A percentile compares a stretch with the other conserved stretches of the same genome.
Conservation (phyloP, 1,140 invertebrate species). For the Lepidurus couesii region DNA sequence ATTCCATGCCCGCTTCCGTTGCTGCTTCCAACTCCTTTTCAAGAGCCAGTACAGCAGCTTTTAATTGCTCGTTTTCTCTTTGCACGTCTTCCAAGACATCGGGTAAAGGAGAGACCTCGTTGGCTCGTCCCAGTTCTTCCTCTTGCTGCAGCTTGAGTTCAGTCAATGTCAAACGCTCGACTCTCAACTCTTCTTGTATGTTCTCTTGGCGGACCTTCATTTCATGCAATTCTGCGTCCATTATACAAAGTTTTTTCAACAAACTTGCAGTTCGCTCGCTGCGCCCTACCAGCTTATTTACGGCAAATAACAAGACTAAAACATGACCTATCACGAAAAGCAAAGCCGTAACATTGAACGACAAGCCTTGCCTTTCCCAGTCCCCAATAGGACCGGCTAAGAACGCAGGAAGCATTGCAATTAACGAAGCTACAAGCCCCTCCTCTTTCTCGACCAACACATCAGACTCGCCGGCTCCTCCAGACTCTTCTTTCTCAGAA, state of each 20-base stretch:
- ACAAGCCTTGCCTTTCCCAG: not conserved
- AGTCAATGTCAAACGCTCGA: not conserved
- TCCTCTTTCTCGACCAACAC: not conserved
- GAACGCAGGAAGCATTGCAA: not conserved
- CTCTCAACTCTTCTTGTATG: not conserved
- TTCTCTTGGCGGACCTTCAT: not conserved
- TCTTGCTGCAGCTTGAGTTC: not conserved
- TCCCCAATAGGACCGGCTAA: not conserved
- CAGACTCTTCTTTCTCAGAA: not conserved
- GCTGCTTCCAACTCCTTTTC: slow-evolving; percentile 46
- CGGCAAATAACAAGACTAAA: not conserved
- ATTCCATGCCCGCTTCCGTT: slow-evolving; percentile 45
- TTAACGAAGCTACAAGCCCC: not conserved
- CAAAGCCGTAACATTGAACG: not conserved
- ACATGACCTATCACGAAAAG: not conserved
- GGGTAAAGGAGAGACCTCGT: not conserved
- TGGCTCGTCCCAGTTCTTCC: not conserved
- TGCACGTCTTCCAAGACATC: not conserved
- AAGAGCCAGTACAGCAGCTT: slow-evolving; percentile 43
- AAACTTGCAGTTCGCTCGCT: not conserved
- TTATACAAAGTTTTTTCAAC: not conserved
- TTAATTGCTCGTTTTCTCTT: slow-evolving; percentile 38
- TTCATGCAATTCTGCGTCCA: slow-evolving; percentile 1
- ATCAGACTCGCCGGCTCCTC: not conserved
- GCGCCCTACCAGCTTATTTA: not conserved